Conservation (phyloP, 37 sponge, comb jelly and placozoan genomes). For the Agelas oroides region DNA sequence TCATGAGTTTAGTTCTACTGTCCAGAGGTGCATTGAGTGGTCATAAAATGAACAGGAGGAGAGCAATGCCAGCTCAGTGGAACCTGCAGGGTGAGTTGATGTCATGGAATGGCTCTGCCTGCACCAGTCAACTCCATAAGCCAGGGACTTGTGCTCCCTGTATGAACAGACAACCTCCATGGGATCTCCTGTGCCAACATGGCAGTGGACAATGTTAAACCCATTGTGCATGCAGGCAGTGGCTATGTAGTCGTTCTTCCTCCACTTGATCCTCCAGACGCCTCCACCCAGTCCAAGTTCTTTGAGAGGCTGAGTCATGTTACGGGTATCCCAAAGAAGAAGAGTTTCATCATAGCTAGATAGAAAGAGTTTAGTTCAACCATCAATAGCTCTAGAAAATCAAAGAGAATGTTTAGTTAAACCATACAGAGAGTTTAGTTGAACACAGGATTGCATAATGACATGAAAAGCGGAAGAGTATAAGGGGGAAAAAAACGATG, state of each 20-base stretch:
- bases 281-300: slow-evolving; percentile 83
- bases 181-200: background rate
- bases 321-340: slow-evolving; percentile 78
- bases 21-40: slow-evolving; percentile 85
- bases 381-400: background rate
- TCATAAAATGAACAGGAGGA: slow-evolving; percentile 93
- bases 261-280: slow-evolving; percentile 93
- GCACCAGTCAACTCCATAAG: slow-evolving; percentile 90
- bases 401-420: background rate
- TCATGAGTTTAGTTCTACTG: background rate
- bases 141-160: slow-evolving; percentile 67
- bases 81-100: too few relatives aligned
- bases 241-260: slow-evolving; percentile 36
- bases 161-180: slow-evolving; percentile 45
- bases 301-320: slow-evolving; percentile 61
- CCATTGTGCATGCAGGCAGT: slow-evolving; percentile 82
- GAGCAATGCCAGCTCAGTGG: slow-evolving; percentile 6
- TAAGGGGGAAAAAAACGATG: background rate
- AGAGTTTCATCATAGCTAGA: slow-evolving; percentile 87
- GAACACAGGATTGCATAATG: too few relatives aligned
- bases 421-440: background rate
- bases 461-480: background rate
- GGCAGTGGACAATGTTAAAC: slow-evolving; percentile 48
- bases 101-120: background rate
- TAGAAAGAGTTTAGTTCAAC: too few relatives aligned